Conservation (phyloP, 2,797 vertebrate genomes). For the Chrysolophus pictus region DNA sequence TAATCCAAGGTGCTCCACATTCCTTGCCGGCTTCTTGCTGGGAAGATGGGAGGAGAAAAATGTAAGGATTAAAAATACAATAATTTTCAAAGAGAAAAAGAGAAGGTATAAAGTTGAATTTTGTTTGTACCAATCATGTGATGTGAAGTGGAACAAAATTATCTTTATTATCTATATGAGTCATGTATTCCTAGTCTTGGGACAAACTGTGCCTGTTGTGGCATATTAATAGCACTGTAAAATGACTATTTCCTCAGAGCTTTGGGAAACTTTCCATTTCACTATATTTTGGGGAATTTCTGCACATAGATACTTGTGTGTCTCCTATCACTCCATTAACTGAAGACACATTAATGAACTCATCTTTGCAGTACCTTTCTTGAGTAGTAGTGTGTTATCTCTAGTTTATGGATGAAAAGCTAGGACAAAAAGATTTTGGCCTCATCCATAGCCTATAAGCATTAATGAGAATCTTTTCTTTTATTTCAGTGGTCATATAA, state of each 20-base stretch:
- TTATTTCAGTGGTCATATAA: background rate
- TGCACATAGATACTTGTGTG: rapidly evolving
- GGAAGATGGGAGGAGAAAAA: background rate
- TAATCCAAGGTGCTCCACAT: conserved; percentile 22
- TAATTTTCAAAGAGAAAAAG: background rate
- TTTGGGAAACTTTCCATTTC: background rate
- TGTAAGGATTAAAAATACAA: background rate
- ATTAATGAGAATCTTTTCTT: background rate
- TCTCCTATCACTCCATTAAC: background rate
- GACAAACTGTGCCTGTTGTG: background rate
- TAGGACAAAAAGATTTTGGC: background rate
- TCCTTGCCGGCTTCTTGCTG: conserved; percentile 32
- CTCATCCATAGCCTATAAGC: background rate
- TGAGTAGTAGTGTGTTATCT: background rate
- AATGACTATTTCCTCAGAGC: background rate
- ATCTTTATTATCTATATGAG: background rate
- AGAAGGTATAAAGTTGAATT: background rate
- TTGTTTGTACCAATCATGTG: background rate
- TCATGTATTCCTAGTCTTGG: background rate
- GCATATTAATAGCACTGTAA: background rate
- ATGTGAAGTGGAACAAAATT: background rate
- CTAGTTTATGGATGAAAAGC: background rate
- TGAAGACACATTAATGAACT: background rate
- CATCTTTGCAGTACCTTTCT: background rate
- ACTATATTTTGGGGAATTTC: background rate